Conservation (phyloP, 2,113 vertebrate genomes). For the Sula dactylatra region DNA sequence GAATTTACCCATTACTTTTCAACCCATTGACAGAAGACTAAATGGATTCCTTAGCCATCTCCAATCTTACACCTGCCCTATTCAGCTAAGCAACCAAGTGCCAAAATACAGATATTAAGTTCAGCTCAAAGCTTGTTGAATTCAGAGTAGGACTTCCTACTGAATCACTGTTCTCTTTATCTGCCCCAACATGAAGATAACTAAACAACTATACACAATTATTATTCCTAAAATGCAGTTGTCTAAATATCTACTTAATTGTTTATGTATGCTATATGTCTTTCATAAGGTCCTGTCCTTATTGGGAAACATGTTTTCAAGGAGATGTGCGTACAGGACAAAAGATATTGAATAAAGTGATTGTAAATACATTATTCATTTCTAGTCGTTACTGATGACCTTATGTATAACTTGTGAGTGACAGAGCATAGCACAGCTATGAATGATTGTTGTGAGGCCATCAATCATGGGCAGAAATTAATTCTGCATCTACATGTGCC, state of each 20-base stretch:
- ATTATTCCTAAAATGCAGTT: not conserved
- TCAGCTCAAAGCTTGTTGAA: not conserved
- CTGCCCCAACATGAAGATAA: not conserved
- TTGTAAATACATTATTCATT: conserved; percentile 36
- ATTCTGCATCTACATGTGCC: not conserved
- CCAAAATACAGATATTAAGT: not conserved
- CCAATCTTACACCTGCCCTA: not conserved
- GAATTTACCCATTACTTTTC: not conserved
- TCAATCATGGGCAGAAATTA: not conserved
- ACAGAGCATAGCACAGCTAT: not conserved
- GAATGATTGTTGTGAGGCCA: not conserved
- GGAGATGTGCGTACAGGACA: not conserved
- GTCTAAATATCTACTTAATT: not conserved
- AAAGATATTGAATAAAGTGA: not conserved
- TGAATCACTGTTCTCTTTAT: not conserved
- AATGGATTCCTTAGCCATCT: not conserved
- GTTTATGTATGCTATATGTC: not conserved
- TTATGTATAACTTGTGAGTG: not conserved
- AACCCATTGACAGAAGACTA: not conserved
- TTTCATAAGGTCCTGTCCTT: not conserved
- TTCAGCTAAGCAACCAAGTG: not conserved
- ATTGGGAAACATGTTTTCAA: not conserved
- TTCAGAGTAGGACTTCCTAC: not conserved
- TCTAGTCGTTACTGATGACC: not conserved
- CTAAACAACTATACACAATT: not conserved